Conservation (phyloP, 2,113 vertebrate species). For the Dicrurus megarhynchus region DNA sequence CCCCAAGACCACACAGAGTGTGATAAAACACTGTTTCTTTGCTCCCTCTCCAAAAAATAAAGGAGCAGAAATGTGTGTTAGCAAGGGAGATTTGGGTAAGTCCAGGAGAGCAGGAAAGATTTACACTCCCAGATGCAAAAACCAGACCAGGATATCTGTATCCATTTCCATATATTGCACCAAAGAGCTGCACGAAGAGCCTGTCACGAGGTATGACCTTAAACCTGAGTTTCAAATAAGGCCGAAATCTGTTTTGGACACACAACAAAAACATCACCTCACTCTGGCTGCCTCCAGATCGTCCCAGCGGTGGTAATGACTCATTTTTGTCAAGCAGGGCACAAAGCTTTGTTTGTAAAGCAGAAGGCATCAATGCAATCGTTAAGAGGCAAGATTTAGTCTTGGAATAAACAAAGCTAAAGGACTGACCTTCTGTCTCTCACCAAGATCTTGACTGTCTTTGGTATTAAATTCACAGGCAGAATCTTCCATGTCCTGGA, state of each 20-base stretch:
- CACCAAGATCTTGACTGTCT: not conserved
- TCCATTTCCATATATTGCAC: not conserved
- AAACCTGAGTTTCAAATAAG: not conserved
- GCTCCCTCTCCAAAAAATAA: not conserved
- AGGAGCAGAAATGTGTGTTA: rapidly evolving
- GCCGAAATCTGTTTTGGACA: not conserved
- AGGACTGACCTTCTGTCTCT: not conserved
- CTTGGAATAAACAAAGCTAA: not conserved
- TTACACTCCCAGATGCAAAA: not conserved
- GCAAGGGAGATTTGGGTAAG: not conserved
- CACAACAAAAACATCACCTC: not conserved
- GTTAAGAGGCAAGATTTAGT: not conserved
- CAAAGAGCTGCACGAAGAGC: not conserved
- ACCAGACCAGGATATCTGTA: not conserved
- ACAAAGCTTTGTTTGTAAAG: not conserved
- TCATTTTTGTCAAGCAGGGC: not conserved
- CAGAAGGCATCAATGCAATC: not conserved
- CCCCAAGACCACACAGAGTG: not conserved
- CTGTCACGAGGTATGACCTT: not conserved
- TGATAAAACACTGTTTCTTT: not conserved
- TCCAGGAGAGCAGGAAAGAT: not conserved
- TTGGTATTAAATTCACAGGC: conserved; percentile 34
- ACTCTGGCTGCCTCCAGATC: not conserved
- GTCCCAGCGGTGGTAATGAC: not conserved
- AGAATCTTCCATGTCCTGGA: not conserved